phyloP scores from a whole-genome alignment of 2,888 invertebrate genomes.

The Sipha maydis region DNA sequence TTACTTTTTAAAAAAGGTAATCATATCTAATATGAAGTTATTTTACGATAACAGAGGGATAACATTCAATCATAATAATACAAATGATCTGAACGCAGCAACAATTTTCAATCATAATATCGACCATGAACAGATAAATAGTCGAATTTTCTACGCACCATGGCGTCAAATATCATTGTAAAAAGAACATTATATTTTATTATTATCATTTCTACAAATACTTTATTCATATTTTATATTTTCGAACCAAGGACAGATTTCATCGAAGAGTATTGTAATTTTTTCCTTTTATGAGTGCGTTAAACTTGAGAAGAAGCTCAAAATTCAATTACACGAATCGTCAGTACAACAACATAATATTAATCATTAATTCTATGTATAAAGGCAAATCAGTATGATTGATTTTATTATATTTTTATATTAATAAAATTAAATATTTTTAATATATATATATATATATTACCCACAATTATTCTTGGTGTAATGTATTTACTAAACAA shows the following conservation, averaged over 20 bases:
- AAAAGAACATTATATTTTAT: conserved; percentile 28
- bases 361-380: neutral
- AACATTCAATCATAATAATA: neutral
- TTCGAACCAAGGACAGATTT: conserved; percentile 28
- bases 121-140: conserved; percentile 40
- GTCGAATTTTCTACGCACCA: conserved; percentile 45
- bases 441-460: neutral
- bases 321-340: conserved; percentile 22
- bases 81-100: neutral
- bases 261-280: conserved; percentile 37
- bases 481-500: too few relatives aligned
- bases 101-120: conserved; percentile 23
- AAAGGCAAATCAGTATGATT: neutral
- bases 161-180: conserved; percentile 43
- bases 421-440: neutral
- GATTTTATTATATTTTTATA: neutral
- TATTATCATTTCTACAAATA: conserved; percentile 32
- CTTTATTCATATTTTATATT: conserved; percentile 22
- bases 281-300: conserved; percentile 5
- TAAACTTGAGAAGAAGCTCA: conserved; percentile 13
- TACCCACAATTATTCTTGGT: too few relatives aligned
- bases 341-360: conserved; percentile 6
- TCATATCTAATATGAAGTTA: neutral
- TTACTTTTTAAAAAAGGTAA: neutral
- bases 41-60: neutral